Evolutionary conservation across 1,140 invertebrate species (phyloP).

Genomic region (Drosophila mauritiana): DNA sequence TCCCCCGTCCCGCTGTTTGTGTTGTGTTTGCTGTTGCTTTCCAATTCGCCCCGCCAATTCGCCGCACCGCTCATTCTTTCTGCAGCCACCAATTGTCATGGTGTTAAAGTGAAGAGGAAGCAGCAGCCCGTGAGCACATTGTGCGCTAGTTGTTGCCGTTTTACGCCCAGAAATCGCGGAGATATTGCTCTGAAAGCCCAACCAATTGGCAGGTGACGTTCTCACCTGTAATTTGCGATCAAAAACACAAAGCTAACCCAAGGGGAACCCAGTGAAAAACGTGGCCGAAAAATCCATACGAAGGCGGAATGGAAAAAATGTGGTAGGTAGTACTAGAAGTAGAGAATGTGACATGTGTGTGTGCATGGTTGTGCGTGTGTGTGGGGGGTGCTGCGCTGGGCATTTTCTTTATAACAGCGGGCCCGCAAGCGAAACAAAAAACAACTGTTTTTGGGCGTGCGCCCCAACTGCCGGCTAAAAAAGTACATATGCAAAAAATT

Average conservation of each 20-base stretch:
- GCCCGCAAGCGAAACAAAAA: slow-evolving; percentile 12
- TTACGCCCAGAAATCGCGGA: slow-evolving; percentile 30
- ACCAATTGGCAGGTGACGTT: slow-evolving; percentile 57
- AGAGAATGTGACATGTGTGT: slow-evolving; percentile 54
- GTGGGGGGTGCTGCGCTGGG: slow-evolving; percentile 72
- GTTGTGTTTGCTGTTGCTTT: slow-evolving; percentile 61
- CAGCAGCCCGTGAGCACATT: slow-evolving; percentile 68
- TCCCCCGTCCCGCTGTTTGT: slow-evolving; percentile 42
- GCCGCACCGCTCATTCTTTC: slow-evolving; percentile 57
- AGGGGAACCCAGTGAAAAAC: slow-evolving; percentile 68
- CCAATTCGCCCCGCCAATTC: slow-evolving; percentile 41
- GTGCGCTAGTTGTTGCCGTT: slow-evolving; percentile 51
- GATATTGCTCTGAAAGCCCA: slow-evolving; percentile 28
- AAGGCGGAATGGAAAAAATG: slow-evolving; percentile 66
- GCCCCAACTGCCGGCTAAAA: slow-evolving; percentile 31
- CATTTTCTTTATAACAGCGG: slow-evolving; percentile 56
- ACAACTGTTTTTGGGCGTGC: slow-evolving; percentile 39
- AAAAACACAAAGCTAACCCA: slow-evolving; percentile 42
- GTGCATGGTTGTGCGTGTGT: slow-evolving; percentile 28
- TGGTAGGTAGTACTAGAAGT: slow-evolving; percentile 55
- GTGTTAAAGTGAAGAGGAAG: slow-evolving; percentile 62
- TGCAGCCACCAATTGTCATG: slow-evolving; percentile 73
- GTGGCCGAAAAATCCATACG: slow-evolving; percentile 78
- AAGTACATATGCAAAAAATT: slow-evolving; percentile 1
- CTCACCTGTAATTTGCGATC: slow-evolving; percentile 51